Evolutionary conservation across 1,140 invertebrate genomes (phyloP).

Genomic region (Apolygus lucorum): DNA sequence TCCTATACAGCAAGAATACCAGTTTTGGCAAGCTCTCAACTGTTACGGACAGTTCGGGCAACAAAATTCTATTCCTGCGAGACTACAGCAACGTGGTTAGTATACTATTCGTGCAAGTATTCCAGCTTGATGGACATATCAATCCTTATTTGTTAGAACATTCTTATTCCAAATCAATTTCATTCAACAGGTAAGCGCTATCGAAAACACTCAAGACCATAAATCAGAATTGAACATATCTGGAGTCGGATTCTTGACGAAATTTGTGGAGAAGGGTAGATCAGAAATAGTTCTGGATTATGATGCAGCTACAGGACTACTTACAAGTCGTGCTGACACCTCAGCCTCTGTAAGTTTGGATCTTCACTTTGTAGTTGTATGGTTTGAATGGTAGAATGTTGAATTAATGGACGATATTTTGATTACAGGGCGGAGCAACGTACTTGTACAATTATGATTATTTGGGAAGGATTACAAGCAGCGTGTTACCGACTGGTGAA

Average conservation of each 20-base stretch:
- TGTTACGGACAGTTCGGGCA: conserved; percentile 84
- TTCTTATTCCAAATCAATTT: too few species aligned
- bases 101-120: conserved; percentile 15
- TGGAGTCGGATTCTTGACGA: conserved; percentile 73
- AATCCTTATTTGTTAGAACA: too few species aligned
- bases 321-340: conserved; percentile 59
- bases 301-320: conserved; percentile 66
- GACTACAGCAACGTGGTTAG: conserved; percentile 77
- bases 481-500: conserved; percentile 84
- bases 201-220: conserved; percentile 87
- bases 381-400: too few species aligned
- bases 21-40: conserved; percentile 88
- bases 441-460: conserved; percentile 84
- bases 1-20: conserved; percentile 93
- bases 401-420: too few species aligned
- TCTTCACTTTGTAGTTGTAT: too few species aligned
- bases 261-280: conserved; percentile 67
- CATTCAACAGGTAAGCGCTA: conserved; percentile 56
- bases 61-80: conserved; percentile 82
- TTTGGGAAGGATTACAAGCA: conserved; percentile 70
- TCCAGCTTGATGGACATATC: too few species aligned
- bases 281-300: conserved; percentile 77
- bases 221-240: conserved; percentile 83
- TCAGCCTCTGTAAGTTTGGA: conserved; percentile 50
- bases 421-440: conserved; percentile 70